Base-by-base conservation (phyloP, 1,140 invertebrate genomes). In the Tetramorium simillimum region DNA sequence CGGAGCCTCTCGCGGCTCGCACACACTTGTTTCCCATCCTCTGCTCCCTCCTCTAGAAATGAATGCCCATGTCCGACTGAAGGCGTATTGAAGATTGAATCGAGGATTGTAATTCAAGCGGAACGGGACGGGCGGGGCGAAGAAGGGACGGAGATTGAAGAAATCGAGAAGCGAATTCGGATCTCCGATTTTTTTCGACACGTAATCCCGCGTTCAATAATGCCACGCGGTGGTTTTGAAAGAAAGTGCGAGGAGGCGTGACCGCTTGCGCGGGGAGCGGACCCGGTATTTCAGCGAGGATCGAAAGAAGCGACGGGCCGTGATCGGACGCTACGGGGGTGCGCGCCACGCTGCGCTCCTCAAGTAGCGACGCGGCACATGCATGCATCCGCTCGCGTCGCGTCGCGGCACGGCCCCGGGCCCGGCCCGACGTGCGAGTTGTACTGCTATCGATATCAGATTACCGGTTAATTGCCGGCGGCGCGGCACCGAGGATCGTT, bases 391-490 rank as follows among this genome's bases (percentile, higher is more conserved):
- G 7, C 33, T 53, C 16, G 37, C 33, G 43, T 53, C 16, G 37
- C 33, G 43, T 21, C 49, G 18, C 49, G 43, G 3, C 53, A 12
- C 10, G 43, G 18, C 37, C 12, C n/a, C 60, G 40, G 40, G 24
- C 40, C 72, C 10, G 53, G 18, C 33, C 16, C 81, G 67, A 72
- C 65, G 81, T 78, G 62, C 53, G 86, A 51, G 60, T 56, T 33
- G 53, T 78, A 43, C 56, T 53, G 37, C 18, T 63, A 86, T 88
- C 63, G 75, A 88, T 88, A 88, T 86, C 87, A 78, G 84, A 88
- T 88, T 88, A 88, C 84, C 75, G 58, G 87, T 60, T 86, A 88
- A 86, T 88, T 88, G 76, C 69, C 40, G 69, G 18, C 84, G 84
- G 51, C 69, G 87, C 65, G 84, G 70, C 49, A 21, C 28, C 24